Base-by-base conservation (phyloP, 1,140 invertebrate genomes). In the Hyphantria cunea region DNA sequence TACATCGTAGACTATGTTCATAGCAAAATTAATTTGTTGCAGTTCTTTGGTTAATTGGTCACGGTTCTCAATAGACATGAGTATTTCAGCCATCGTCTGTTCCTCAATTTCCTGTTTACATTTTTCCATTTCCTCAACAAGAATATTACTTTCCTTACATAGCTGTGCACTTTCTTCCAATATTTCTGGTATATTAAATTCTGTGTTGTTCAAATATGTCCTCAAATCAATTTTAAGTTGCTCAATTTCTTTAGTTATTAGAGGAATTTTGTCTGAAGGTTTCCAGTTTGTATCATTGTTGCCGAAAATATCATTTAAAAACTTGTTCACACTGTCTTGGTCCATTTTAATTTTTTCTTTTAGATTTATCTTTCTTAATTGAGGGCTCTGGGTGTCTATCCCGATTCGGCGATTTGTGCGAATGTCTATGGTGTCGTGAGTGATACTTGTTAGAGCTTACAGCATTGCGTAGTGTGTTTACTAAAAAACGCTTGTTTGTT, bases 401-500 rank as follows among this genome's bases (percentile, higher is more conserved):
- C 47, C 80, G 69, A 66, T 84, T 85, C 4, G 80, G 70, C 17
- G 82, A 82, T 61, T 78, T 78, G 47, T 69, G 60, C 12, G 70
- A 70, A 48, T 74, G 61, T 41, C 76, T 70, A 17, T 58, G 58
- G 32, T 70, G 50, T 4, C 77, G 70, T 17, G 81, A 74, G 49
- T 72, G 68, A 58, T 84, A 86, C 47, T 89, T 91, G 65, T 91
- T 92, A 25, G 88, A 91, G 53, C 72, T 84, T 31, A 92, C 80
- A 48, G 85, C 84, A 82, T 91, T 66, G 42, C 84, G 73, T 4
- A 92, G 66, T 0, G 91, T 92, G 47, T 91, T 92, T 25, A 86
- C 87, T 34, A 94, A 84, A 71, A 94, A 94, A 63, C 91, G 86
- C 88, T 93, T 94, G 69, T 93, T 94, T 9, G 93, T 82, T 70